Evolutionary conservation across 2,888 invertebrate genomes (phyloP).

Genomic region (Caenorhabditis sp.): DNA sequence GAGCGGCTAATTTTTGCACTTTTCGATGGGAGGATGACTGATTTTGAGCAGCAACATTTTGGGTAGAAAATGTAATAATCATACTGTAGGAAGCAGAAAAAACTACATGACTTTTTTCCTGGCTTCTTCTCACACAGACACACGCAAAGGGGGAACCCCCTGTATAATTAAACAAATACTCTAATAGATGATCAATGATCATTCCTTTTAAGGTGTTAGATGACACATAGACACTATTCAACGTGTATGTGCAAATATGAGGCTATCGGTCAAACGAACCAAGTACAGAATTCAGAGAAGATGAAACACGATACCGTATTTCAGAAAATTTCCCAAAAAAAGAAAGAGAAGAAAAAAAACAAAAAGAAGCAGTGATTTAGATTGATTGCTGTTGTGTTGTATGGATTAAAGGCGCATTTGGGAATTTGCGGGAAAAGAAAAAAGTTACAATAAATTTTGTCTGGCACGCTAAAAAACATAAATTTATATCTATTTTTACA

Average conservation of each 20-base stretch:
- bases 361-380: neutral
- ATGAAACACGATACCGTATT: neutral
- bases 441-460: neutral
- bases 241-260: neutral
- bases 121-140: neutral
- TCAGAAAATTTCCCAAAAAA: neutral
- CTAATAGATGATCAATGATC: neutral
- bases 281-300: neutral
- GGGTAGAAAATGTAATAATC: too few relatives aligned
- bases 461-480: neutral
- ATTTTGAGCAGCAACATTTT: neutral
- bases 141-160: neutral
- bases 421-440: neutral
- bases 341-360: neutral
- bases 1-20: neutral
- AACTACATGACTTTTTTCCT: too few relatives aligned
- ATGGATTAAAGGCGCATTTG: constrained; percentile 1
- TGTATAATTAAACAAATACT: neutral
- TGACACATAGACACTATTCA: neutral
- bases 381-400: neutral
- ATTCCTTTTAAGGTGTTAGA: neutral
- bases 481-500: neutral
- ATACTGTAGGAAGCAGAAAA: neutral
- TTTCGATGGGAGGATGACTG: neutral
- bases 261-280: neutral